Evolutionary conservation across 2,113 vertebrate genomes (phyloP).

Genomic region (Istiophorus platypterus): DNA sequence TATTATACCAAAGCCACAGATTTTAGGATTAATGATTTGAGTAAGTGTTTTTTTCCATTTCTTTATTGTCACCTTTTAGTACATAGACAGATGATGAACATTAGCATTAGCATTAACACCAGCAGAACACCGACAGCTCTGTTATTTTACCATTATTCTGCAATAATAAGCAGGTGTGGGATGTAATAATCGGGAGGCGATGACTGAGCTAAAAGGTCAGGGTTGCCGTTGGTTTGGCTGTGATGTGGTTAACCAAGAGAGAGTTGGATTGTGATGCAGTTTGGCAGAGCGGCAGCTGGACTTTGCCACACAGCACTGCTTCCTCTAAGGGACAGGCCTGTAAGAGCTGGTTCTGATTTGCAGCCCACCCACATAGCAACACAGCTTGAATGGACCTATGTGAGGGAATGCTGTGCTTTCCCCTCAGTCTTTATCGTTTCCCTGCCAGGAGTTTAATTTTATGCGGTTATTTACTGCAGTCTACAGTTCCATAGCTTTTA

Average conservation of each 20-base stretch:
- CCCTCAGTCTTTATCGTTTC: slow-evolving; percentile 55
- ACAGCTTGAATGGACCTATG: slow-evolving; percentile 56
- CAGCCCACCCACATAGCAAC: slow-evolving; percentile 80
- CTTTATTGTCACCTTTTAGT: slow-evolving; percentile 37
- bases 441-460: slow-evolving; percentile 71
- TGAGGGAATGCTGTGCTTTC: slow-evolving; percentile 65
- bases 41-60: slow-evolving; percentile 17
- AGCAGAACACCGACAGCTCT: slow-evolving; percentile 33
- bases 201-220: slow-evolving; percentile 56
- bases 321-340: slow-evolving; percentile 49
- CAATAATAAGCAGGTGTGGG: slow-evolving; percentile 61
- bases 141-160: slow-evolving; percentile 57
- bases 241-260: slow-evolving; percentile 63
- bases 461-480: slow-evolving; percentile 75
- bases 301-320: slow-evolving; percentile 55
- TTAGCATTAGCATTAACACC: slow-evolving; percentile 21
- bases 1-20: neutral
- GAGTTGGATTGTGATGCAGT: slow-evolving; percentile 33
- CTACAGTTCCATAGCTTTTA: slow-evolving; percentile 48
- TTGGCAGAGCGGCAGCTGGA: slow-evolving; percentile 55
- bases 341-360: slow-evolving; percentile 75
- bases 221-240: slow-evolving; percentile 30
- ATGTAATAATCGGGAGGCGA: slow-evolving; percentile 49
- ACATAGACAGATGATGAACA: slow-evolving; percentile 48
- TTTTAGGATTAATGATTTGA: neutral